phyloP scores from a whole-genome alignment of 2,797 vertebrate genomes.

The Poeciliopsis gracilis region DNA sequence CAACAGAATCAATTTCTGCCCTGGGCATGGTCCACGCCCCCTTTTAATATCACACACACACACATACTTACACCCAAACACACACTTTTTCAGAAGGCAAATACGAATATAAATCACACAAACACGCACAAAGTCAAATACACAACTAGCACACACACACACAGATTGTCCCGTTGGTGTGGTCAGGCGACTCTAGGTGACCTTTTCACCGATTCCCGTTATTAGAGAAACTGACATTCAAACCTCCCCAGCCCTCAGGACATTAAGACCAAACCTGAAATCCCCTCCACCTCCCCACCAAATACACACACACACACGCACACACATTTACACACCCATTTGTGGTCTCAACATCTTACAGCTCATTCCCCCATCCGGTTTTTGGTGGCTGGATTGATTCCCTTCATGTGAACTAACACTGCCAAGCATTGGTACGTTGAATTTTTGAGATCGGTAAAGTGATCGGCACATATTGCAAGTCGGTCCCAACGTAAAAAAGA shows the following conservation, averaged over 20 bases:
- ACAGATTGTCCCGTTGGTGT: conserved; percentile 42
- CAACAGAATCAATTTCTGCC: conserved; percentile 80
- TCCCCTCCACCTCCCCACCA: conserved; percentile 3
- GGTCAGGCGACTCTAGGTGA: conserved; percentile 79
- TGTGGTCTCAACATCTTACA: not conserved
- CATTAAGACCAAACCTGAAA: conserved; percentile 62
- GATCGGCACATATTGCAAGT: not conserved
- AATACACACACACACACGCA: conserved; percentile 6
- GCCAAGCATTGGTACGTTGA: not conserved
- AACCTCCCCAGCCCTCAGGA: conserved; percentile 79
- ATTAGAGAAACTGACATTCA: conserved; percentile 87
- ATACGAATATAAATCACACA: conserved; percentile 52
- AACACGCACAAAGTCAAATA: conserved; percentile 16
- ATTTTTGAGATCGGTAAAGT: not conserved
- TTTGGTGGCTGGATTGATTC: not conserved
- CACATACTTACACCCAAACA: conserved; percentile 11
- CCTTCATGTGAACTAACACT: not conserved
- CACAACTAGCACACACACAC: conserved; percentile 27
- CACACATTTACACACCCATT: conserved; percentile 8
- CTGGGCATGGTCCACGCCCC: conserved; percentile 57
- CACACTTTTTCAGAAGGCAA: conserved; percentile 38
- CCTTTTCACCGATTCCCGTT: conserved; percentile 84
- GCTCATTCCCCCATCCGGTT: not conserved
- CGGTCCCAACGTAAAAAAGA: not conserved
- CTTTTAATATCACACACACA: conserved; percentile 29